Percentiles rank a stretch among this genome's conserved stretches.
Conservation (phyloP, 1,140 invertebrate genomes). For the Hylaeus anthracinus region DNA sequence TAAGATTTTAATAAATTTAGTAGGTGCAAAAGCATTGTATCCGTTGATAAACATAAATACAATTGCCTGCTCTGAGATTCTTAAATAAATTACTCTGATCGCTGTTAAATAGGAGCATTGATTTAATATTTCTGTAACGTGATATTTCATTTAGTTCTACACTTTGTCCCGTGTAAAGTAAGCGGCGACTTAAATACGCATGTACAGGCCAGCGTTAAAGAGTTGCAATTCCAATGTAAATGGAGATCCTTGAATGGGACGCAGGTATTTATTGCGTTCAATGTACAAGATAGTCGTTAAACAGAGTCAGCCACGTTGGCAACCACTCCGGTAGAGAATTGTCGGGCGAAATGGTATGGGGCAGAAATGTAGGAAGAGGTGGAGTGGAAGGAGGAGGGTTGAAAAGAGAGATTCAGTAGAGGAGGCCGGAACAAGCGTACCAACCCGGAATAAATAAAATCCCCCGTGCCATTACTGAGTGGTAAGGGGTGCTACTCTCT, state of each 20-base stretch:
- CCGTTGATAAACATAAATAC: too few species aligned
- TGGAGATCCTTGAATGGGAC: constrained; percentile 62
- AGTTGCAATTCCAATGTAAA: constrained; percentile 45
- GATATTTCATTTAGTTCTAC: neutral
- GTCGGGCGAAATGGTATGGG: constrained; percentile 57
- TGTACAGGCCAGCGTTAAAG: constrained; percentile 2
- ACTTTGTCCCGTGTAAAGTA: neutral
- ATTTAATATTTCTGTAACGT: neutral
- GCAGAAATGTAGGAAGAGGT: constrained; percentile 34
- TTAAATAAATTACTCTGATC: too few species aligned
- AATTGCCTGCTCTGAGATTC: too few species aligned
- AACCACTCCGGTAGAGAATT: constrained; percentile 65
- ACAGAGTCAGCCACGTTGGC: constrained; percentile 63
- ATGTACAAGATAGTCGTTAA: constrained; percentile 68
- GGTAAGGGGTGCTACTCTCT: constrained; percentile 54
- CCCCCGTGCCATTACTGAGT: constrained; percentile 53
- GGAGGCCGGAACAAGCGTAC: constrained; percentile 70
- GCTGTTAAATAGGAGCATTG: too few species aligned
- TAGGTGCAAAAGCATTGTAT: too few species aligned
- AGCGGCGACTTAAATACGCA: neutral
- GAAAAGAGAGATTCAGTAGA: constrained; percentile 68
- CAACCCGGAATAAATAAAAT: constrained; percentile 74
- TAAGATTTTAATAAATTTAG: too few species aligned
- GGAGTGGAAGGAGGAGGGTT: constrained; percentile 52
- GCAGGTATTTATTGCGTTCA: constrained; percentile 66